Percentiles rank a stretch among this genome's conserved stretches.
Evolutionary conservation across 2,797 vertebrate genomes (phyloP).

Genomic region (Galagoides demidoff): DNA sequence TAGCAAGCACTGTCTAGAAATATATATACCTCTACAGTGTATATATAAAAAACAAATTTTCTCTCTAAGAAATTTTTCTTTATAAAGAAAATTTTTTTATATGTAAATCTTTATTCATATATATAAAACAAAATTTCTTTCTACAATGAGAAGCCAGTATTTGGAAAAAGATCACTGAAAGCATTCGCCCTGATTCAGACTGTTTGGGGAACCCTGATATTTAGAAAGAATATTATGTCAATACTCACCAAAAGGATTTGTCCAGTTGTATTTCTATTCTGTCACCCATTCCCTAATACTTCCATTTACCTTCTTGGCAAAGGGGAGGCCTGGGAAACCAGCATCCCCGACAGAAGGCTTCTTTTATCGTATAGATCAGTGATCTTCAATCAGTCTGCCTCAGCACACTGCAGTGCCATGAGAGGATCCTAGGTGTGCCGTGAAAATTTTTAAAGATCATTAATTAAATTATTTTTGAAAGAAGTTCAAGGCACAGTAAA

Average conservation of each 20-base stretch:
- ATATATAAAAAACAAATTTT: neutral
- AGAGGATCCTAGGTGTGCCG: too few relatives aligned
- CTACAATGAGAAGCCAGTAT: neutral
- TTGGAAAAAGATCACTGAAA: neutral
- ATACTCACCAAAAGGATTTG: neutral
- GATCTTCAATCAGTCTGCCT: too few relatives aligned
- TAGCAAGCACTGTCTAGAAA: slow-evolving; percentile 1
- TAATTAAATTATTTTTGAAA: too few relatives aligned
- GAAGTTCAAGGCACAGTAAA: too few relatives aligned
- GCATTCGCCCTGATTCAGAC: neutral
- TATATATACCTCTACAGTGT: neutral
- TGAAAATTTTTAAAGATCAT: too few relatives aligned
- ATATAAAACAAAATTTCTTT: neutral
- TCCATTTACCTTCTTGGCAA: neutral
- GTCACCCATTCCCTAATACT: neutral
- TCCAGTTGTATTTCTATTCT: neutral
- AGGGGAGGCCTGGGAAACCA: neutral
- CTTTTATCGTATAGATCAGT: neutral
- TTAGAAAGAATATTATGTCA: neutral
- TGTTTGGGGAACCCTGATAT: neutral
- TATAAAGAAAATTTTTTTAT: too few relatives aligned
- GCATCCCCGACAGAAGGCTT: neutral
- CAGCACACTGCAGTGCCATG: too few relatives aligned
- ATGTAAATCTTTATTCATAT: neutral
- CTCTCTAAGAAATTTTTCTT: neutral